phyloP scores from a whole-genome alignment of 2,797 vertebrate genomes.

The Mus spretus region DNA sequence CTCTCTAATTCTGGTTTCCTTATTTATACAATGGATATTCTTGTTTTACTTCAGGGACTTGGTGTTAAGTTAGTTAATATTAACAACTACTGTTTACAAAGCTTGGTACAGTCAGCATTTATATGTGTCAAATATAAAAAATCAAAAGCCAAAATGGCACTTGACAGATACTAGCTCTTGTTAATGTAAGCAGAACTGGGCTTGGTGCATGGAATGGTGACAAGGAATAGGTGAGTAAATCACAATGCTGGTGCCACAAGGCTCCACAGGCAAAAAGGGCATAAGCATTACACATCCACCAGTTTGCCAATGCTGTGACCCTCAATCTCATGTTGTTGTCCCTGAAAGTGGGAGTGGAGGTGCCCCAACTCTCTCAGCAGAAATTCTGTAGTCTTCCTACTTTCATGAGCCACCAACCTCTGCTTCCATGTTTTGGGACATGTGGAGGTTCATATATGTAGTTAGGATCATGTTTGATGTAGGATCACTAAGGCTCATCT shows the following conservation, averaged over 20 bases:
- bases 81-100: conserved; percentile 9
- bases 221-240: neutral
- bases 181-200: neutral
- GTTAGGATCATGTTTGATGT: neutral
- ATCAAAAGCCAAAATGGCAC: neutral
- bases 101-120: neutral
- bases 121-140: conserved; percentile 7
- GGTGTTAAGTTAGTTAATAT: neutral
- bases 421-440: neutral
- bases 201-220: neutral
- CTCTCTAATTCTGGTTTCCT: neutral
- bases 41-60: neutral
- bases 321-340: neutral
- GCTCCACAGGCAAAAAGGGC: neutral
- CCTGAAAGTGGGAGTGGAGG: neutral
- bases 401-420: neutral
- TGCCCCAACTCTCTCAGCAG: neutral
- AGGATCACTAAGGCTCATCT: neutral
- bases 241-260: neutral
- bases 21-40: neutral
- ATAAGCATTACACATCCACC: neutral
- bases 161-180: neutral
- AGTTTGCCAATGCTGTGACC: neutral
- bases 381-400: neutral
- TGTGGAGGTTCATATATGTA: neutral